Evolutionary conservation across 2,888 invertebrate species (phyloP), one percentile per base, ranked within the genome.

Genomic region (Drosophila conformis): DNA sequence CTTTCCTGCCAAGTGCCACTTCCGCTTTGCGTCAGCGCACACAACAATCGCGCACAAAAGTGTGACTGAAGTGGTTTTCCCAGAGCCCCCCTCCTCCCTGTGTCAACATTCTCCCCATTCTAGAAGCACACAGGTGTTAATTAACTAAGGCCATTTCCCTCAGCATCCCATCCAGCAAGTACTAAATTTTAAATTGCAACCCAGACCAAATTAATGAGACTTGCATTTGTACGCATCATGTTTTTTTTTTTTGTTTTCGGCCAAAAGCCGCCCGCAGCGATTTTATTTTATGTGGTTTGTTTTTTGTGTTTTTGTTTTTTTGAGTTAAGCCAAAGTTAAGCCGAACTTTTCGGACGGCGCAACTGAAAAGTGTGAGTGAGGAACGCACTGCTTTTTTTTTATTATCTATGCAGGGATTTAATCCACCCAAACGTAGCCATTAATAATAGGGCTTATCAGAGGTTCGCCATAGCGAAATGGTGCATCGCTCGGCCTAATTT

Each of bases 1-100:
- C 67, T 62, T 59, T 60, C 54, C 58, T 66, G 61, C 67, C 88
- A 89, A 87, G 86, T 87, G 86, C 72, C 87, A 87, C 90, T 87
- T 87, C 81, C 87, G 86, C 79, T 83, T 79, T 87, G 86, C 86
- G 85, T 89, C 85, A 85, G 80, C 80, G 85, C 74, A 84, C 88
- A 89, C 86, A 71, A 61, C 70, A 72, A 73, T 71, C 77, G 72
- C 62, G 67, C 82, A 81, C 89, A 86, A 88, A 83, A 86, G 87
- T 86, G 90, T 83, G 87, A 83, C 89, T 75, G 75, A 78, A 75
- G 83, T 80, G 82, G 59, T 46, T 68, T 36, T 40, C n/a, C 31
- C 35, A 25, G 35, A 49, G 35, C 40, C 57, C 11, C 4, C 4
- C 46, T 25, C 1, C 7, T 25, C 2, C 8, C n/a, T 2, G 1